Evolutionary conservation across 2,113 vertebrate species (phyloP), one percentile per base, ranked within the genome.

Genomic region (Alethe diademata): DNA sequence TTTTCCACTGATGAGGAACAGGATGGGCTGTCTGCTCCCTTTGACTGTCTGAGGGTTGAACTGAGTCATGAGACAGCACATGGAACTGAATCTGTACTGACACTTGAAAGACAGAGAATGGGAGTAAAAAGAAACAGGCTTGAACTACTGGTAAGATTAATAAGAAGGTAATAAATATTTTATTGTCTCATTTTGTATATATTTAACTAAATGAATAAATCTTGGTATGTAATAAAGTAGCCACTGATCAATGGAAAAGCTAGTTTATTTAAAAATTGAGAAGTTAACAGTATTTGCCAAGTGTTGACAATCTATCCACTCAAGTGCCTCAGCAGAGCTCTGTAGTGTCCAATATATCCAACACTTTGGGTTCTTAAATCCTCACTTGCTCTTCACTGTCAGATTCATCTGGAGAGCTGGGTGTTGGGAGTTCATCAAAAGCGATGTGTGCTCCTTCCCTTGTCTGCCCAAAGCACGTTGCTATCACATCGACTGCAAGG

Each of bases 401-500:
- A 29, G 97, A 97, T 92, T 98, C 98, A 97, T 98, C 99, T 95
- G 97, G 98, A 56, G 99, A 98, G 96, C 98, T 98, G 40, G 97
- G 98, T 26, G 98, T 95, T 33, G 98, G 98, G 42, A 98, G 98
- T 69, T 97, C 97, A 17, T 98, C 97, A 71, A 98, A 98, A 95
- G 98, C 94, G 0, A 57, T 65, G 71, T 98, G 98, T 5, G 98
- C 97, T 5, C 99, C 99, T 95, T 99, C 99, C 65, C 99, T 98
- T 20, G 98, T 98, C 97, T 99, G 99, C 43, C 99, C 99, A 91
- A 99, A 98, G 88, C 98, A 98, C 1, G 99, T 98, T 5, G 99
- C 98, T 24, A 99, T 99, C 90, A 99, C 98, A 3, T 99, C 98
- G 0, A 99, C 98, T 11, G 99, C 99, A 24, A 99, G 97, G 8